These are phyloP conservation scores for Arnoldichthys spilopterus DNA, from an alignment of 2,797 vertebrate species.

Conservation along the genomic window DNA sequence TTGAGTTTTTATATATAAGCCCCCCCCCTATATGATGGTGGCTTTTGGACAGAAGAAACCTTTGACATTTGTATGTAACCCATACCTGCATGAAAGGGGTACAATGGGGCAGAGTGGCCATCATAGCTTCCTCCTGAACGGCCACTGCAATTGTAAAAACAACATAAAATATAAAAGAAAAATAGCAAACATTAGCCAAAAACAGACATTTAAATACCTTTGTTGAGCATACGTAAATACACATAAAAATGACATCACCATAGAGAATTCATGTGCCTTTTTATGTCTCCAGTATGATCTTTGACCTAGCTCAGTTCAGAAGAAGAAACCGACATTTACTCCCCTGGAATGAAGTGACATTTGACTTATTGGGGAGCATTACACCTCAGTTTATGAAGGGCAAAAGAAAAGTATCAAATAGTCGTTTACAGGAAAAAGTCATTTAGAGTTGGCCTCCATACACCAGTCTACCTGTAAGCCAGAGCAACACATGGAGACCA, in stretches of 20 bases:
- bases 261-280: background rate
- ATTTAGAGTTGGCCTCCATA: background rate
- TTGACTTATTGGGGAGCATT: background rate
- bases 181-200: background rate
- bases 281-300: background rate
- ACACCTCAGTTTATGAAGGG: background rate
- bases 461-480: background rate
- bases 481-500: constrained; percentile 10
- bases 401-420: background rate
- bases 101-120: constrained; percentile 42
- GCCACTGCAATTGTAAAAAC: constrained; percentile 53
- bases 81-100: constrained; percentile 63
- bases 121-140: constrained; percentile 45
- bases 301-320: background rate
- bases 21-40: too few relatives aligned
- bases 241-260: background rate
- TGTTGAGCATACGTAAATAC: background rate
- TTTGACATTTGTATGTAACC: background rate
- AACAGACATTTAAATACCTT: background rate
- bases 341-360: background rate
- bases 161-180: background rate
- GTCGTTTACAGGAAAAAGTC: background rate
- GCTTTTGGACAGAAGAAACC: too few relatives aligned
- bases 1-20: too few relatives aligned
- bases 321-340: background rate